phyloP scores from a whole-genome alignment of 2,113 vertebrate genomes.

The Zeus faber region DNA sequence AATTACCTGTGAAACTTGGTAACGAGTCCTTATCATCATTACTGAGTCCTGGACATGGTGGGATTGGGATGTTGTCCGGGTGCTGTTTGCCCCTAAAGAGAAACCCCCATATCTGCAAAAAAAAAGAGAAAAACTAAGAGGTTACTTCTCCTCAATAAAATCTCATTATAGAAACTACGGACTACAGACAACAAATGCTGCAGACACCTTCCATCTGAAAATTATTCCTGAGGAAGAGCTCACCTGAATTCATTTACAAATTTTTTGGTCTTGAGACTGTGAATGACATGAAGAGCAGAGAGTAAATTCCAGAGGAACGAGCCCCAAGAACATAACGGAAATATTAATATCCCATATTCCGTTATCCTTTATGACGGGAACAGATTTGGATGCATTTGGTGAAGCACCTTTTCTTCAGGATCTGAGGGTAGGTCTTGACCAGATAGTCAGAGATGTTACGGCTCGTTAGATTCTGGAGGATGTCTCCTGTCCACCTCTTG shows the following conservation, averaged over 20 bases:
- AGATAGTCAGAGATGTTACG: slow-evolving; percentile 95
- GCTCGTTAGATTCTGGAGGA: slow-evolving; percentile 89
- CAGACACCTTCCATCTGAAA: neutral
- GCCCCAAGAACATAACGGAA: neutral
- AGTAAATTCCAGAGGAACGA: neutral
- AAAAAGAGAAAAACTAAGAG: neutral
- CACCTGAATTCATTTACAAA: slow-evolving; percentile 92
- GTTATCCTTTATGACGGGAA: too few species aligned
- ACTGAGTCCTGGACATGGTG: slow-evolving; percentile 53
- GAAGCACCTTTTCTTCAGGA: slow-evolving; percentile 91
- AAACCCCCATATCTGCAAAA: slow-evolving; percentile 85
- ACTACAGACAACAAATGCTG: neutral
- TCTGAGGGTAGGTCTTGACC: slow-evolving; percentile 92
- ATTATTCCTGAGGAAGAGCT: slow-evolving; percentile 34
- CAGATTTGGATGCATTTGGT: neutral
- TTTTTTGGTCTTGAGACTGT: slow-evolving; percentile 85
- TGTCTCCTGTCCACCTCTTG: slow-evolving; percentile 73
- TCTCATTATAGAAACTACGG: too few species aligned
- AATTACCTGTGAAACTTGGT: slow-evolving; percentile 67
- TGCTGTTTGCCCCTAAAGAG: slow-evolving; percentile 76
- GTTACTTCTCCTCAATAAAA: neutral
- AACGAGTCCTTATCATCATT: slow-evolving; percentile 62
- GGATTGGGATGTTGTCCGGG: slow-evolving; percentile 47
- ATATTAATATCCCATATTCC: too few species aligned
- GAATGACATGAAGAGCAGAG: slow-evolving; percentile 13